Evolutionary conservation across 2,888 invertebrate genomes (phyloP).

Genomic region (Lysandra bellargus): DNA sequence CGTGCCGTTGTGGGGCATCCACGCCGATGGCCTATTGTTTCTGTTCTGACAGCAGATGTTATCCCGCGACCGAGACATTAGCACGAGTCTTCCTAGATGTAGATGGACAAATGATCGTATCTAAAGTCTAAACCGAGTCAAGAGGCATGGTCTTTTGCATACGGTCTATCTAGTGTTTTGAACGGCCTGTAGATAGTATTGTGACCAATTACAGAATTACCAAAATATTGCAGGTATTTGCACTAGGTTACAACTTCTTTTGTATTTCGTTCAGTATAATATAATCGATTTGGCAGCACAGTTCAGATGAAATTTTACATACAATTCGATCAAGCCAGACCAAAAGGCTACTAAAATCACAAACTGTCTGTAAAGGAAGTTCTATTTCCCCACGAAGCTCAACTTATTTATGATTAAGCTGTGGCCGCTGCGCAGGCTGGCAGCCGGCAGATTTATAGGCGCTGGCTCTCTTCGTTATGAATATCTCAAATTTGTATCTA

Average conservation of each 20-base stretch:
- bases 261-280: background rate
- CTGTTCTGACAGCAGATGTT: slow-evolving; percentile 53
- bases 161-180: no score
- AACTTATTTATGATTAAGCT: slow-evolving; percentile 19
- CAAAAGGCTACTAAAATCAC: background rate
- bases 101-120: background rate
- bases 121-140: background rate
- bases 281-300: background rate
- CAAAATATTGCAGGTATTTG: no score
- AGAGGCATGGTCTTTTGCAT: background rate
- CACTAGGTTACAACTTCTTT: no score
- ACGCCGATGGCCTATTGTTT: slow-evolving; percentile 69
- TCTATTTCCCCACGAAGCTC: slow-evolving; percentile 1
- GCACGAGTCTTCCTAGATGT: slow-evolving; percentile 3
- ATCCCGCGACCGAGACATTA: slow-evolving; percentile 9
- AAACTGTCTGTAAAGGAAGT: background rate
- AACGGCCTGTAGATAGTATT: no score
- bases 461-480: slow-evolving; percentile 6
- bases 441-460: slow-evolving; percentile 6
- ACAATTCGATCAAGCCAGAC: background rate
- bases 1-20: slow-evolving; percentile 67
- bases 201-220: no score
- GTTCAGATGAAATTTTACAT: background rate
- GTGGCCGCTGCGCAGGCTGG: background rate
- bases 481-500: slow-evolving; percentile 6